Base-by-base conservation (phyloP, 2,797 vertebrate species). In the Nannoperca australis region DNA sequence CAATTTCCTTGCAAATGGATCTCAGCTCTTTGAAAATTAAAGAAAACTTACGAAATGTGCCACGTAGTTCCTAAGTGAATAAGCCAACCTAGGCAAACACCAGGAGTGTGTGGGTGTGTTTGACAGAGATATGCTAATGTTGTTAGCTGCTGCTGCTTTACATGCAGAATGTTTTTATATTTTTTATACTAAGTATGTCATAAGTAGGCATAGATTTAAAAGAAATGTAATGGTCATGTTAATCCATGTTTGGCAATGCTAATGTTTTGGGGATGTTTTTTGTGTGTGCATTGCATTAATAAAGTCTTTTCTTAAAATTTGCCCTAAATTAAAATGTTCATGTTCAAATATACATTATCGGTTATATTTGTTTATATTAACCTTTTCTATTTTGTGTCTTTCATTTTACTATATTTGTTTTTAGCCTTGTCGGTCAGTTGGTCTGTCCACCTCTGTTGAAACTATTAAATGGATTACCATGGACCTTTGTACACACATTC, bases 1-100 rank as follows among this genome's bases (percentile, higher is more conserved):
- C 56, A 81, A 64, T 82, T 51, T 88, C 62, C 32, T 24, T n/a
- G 7, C 32, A 70, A 79, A 79, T 58, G 30, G 40, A 70, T 40
- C 75, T 70, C 24, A 53, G 69, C 59, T 67, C 38, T 79, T 72
- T 73, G 30, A 53, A 69, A 70, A 62, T 74, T 3, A 59, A 59
- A 54, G 40, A 45, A 56, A 60, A 49, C 8, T 50, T 22, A 2
- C 32, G 20, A 24, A 73, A 63, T 63, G 14, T 55, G 42, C 10
- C 42, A 42, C 36, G 49, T 20, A 68, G 40, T 56, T 18, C 54
- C 3, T 54, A 49, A 60, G 67, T 40, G 36, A 79, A 71, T 51
- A 20, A 55, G 5, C 2, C 11, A 40, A 17, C 24, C 3, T 20
- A 58, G 5, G 18, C 7, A 30, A 65, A 49, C 44, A 42, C 3